These are phyloP conservation scores for Stenotaenia linearis DNA, from an alignment of 2,888 invertebrate species.

Conservation along the genomic window DNA sequence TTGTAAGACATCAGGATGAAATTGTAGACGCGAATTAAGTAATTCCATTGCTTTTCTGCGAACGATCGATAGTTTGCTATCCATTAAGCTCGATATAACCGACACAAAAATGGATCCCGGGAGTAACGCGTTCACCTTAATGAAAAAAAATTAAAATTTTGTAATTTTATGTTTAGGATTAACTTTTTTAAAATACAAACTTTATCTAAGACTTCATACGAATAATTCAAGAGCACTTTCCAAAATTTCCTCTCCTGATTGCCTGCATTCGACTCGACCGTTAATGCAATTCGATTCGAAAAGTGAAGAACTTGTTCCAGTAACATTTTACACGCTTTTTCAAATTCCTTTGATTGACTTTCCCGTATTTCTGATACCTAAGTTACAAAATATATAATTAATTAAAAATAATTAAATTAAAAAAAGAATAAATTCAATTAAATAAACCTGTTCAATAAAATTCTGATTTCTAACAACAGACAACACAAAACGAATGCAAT, in stretches of 20 bases:
- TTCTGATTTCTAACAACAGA: conserved; percentile 59
- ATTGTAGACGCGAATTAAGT: conserved; percentile 71
- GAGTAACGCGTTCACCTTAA: conserved; percentile 54
- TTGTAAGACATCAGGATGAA: conserved; percentile 57
- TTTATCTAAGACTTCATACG: conserved; percentile 72
- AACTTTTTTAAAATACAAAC: conserved; percentile 48
- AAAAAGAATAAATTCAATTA: conserved; percentile 9
- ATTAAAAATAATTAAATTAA: not conserved
- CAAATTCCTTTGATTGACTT: not conserved
- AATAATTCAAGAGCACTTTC: conserved; percentile 71
- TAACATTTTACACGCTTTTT: conserved; percentile 16
- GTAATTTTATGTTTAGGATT: too few relatives aligned
- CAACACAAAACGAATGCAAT: conserved; percentile 66
- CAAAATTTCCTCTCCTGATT: conserved; percentile 59
- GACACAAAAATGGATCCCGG: conserved; percentile 72
- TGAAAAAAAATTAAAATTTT: not conserved
- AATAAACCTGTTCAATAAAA: conserved; percentile 59
- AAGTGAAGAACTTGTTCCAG: conserved; percentile 26
- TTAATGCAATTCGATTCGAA: conserved; percentile 46
- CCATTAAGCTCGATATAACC: conserved; percentile 64
- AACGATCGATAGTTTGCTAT: conserved; percentile 64
- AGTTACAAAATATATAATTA: not conserved
- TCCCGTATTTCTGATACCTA: conserved; percentile 24
- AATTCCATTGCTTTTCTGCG: conserved; percentile 77
- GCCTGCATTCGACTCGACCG: conserved; percentile 53